A percentile compares a stretch with the other conserved stretches of the same genome.
Evolutionary conservation across 2,797 vertebrate species (phyloP).

Genomic region (Austrolebias charrua): DNA sequence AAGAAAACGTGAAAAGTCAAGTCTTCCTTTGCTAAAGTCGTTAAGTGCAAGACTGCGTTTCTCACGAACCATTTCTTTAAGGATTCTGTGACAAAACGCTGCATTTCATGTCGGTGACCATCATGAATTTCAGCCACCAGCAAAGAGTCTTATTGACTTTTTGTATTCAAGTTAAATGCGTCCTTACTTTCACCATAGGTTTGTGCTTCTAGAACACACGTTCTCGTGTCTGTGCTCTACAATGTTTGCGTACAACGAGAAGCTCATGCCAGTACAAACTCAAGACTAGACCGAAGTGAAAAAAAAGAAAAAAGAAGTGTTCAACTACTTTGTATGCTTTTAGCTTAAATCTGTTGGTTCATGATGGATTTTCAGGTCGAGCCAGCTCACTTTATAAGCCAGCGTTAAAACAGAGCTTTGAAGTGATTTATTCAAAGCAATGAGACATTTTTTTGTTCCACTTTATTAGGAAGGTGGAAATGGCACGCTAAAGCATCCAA

Average conservation of each 20-base stretch:
- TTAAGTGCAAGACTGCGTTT: conserved; percentile 14
- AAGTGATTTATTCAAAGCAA: background rate
- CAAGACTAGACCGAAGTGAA: conserved; percentile 13
- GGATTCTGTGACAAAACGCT: too few species aligned
- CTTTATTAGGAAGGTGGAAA: background rate
- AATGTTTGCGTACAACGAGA: conserved; percentile 22
- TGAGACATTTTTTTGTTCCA: background rate
- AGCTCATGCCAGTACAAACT: conserved; percentile 37
- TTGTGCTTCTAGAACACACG: background rate
- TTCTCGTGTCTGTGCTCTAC: conserved; percentile 16
- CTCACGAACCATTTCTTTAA: conserved; percentile 1
- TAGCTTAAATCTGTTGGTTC: conserved; percentile 16
- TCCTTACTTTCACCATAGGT: background rate
- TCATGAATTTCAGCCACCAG: too few species aligned
- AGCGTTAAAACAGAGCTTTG: background rate
- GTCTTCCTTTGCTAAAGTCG: conserved; percentile 12
- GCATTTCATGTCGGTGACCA: too few species aligned
- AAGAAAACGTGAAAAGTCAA: conserved; percentile 4
- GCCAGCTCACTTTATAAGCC: background rate
- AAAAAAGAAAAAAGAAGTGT: conserved; percentile 7
- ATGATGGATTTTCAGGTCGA: conserved; percentile 1
- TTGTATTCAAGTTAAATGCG: background rate
- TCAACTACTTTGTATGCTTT: conserved; percentile 3
- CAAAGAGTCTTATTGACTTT: background rate
- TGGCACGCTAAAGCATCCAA: background rate